Conservation (phyloP, 2,113 vertebrate species). For the Cynocephalus volans region DNA sequence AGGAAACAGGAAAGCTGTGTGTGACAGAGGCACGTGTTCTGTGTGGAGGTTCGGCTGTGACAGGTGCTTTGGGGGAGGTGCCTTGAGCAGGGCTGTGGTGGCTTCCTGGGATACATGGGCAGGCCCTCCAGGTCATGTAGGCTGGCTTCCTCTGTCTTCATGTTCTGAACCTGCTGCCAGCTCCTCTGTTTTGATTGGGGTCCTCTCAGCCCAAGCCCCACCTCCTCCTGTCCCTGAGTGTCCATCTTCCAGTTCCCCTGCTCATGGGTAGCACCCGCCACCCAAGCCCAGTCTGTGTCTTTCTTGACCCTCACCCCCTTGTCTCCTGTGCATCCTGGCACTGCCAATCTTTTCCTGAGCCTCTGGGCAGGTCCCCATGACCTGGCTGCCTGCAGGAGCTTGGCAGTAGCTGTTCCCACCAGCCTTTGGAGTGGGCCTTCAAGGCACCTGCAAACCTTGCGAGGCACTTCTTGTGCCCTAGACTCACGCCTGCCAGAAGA, state of each 20-base stretch:
- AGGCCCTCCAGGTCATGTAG: neutral
- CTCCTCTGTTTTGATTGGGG: neutral
- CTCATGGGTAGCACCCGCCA: too few relatives aligned
- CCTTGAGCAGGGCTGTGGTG: neutral
- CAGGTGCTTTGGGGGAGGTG: neutral
- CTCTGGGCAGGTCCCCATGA: too few relatives aligned
- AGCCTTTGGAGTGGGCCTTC: rapidly evolving
- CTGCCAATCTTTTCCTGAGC: neutral
- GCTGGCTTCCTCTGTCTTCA: neutral
- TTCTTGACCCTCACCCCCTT: neutral
- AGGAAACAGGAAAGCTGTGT: neutral
- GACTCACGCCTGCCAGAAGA: neutral
- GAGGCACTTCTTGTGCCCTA: too few relatives aligned
- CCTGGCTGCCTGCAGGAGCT: neutral
- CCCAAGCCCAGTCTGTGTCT: too few relatives aligned
- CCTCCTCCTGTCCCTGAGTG: neutral
- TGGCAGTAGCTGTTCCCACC: rapidly evolving
- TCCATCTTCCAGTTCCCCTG: neutral
- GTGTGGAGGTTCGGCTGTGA: too few relatives aligned
- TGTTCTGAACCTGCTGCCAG: neutral
- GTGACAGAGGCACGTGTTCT: neutral
- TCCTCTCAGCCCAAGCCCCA: neutral
- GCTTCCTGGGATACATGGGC: neutral
- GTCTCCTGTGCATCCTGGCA: neutral
- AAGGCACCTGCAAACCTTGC: neutral